These are phyloP conservation scores for Cebidichthys violaceus DNA, from an alignment of 2,113 vertebrate species.

Conservation along the genomic window DNA sequence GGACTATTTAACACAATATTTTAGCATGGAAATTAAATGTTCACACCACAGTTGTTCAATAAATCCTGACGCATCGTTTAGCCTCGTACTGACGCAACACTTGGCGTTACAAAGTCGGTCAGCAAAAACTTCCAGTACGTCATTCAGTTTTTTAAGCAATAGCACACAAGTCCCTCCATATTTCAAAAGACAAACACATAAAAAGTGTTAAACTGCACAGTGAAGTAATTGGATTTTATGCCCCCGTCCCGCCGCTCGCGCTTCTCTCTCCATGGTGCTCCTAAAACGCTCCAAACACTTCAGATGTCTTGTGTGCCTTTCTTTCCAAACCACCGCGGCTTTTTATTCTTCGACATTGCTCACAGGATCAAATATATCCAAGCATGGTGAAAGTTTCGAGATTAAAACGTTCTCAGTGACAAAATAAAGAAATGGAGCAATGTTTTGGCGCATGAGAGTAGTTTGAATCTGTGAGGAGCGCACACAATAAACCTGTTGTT, in stretches of 20 bases:
- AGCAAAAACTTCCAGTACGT: constrained; percentile 55
- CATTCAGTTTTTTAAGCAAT: constrained; percentile 43
- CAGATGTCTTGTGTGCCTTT: constrained; percentile 80
- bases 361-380: constrained; percentile 82
- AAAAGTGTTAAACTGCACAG: constrained; percentile 80
- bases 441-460: constrained; percentile 85
- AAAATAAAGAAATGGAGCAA: constrained; percentile 68
- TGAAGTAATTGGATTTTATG: constrained; percentile 87
- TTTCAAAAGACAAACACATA: constrained; percentile 77
- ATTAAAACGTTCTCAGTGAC: constrained; percentile 82
- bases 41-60: not conserved
- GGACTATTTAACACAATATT: not conserved
- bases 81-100: constrained; percentile 47
- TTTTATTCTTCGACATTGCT: constrained; percentile 77
- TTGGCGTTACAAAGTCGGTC: constrained; percentile 33
- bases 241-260: constrained; percentile 78
- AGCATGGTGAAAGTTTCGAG: constrained; percentile 77
- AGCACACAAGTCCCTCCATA: constrained; percentile 46
- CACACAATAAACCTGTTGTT: constrained; percentile 91
- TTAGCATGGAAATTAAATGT: constrained; percentile 12
- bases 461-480: constrained; percentile 84
- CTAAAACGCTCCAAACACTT: constrained; percentile 77
- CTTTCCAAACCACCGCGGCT: constrained; percentile 71
- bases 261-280: constrained; percentile 81
- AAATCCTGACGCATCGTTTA: constrained; percentile 40